Evolutionary conservation across 2,888 invertebrate species (phyloP), one percentile per base, ranked within the genome.

Genomic region (Ichneumoninae sp.): DNA sequence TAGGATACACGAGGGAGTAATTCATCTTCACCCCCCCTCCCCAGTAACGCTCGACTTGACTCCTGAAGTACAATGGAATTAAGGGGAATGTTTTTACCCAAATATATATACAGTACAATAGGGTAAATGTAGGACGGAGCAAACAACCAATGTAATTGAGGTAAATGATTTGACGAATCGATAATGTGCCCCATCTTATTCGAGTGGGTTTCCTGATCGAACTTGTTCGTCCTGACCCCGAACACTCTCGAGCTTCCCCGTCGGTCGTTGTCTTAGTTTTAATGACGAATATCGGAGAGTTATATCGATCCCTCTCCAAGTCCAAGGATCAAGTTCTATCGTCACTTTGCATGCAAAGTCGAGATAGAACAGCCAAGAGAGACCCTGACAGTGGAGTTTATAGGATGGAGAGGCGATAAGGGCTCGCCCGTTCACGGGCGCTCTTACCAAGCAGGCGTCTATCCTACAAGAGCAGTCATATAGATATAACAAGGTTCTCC

Each of bases 381-480:
- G 80, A 40, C 68, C 68, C 74, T 80, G 80, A 74, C 80, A 80
- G 74, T 80, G 62, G 54, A 80, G 72, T 80, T 80, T 80, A 80
- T 74, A 68, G 68, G 66, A 74, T 69, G 50, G 74, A 74, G 68
- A 68, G 68, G 74, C 60, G 74, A 80, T 74, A 80, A 74, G 66
- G 68, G 74, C 65, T 65, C 44, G 68, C 52, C 47, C 52, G 71
- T 68, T 74, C 68, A 36, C 72, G 26, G 68, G 47, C 60, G 54
- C 74, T 68, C 50, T 57, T 47, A 47, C 50, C n/a, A 40, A 60
- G 16, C 44, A 16, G 40, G 33, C 26, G 44, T 40, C 22, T 22
- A 19, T 50, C 16, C 36, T 40, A 50, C 60, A 1, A 19, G 22
- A 22, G 16, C 19, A 60, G n/a, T 40, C 69, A n/a, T 52, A 40